Conservation (phyloP, 1,140 invertebrate genomes). For the Drosophila kikkawai region DNA sequence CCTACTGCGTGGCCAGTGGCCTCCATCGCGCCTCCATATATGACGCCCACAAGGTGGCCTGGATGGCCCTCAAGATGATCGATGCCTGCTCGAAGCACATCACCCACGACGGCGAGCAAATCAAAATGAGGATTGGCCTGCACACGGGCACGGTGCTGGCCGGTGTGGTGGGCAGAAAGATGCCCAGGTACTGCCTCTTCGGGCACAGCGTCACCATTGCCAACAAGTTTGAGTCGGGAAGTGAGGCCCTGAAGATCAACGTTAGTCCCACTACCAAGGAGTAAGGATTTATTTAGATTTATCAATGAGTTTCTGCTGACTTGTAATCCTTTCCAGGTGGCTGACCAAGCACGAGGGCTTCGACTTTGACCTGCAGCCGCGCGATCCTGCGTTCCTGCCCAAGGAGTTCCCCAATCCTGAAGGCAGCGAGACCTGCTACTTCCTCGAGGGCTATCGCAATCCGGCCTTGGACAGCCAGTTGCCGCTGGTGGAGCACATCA, state of each 20-base stretch:
- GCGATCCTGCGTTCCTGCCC: slow-evolving; percentile 92
- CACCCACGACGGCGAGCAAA: slow-evolving; percentile 95
- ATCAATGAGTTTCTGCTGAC: not conserved
- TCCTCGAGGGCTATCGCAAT: slow-evolving; percentile 92
- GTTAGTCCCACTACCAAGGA: slow-evolving; percentile 96
- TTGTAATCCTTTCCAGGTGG: slow-evolving; percentile 87
- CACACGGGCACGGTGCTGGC: slow-evolving; percentile 95
- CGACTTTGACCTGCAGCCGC: slow-evolving; percentile 90
- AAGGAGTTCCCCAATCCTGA: slow-evolving; percentile 92
- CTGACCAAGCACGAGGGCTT: slow-evolving; percentile 91
- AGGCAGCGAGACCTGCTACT: slow-evolving; percentile 93
- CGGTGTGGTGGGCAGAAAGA: slow-evolving; percentile 95
- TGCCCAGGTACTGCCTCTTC: slow-evolving; percentile 96
- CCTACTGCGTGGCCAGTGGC: slow-evolving; percentile 97
- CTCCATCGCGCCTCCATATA: slow-evolving; percentile 90
- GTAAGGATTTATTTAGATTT: slow-evolving; percentile 87
- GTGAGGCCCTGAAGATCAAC: slow-evolving; percentile 95
- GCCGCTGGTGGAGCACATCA: slow-evolving; percentile 89
- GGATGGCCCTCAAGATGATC: slow-evolving; percentile 97
- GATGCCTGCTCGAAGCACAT: slow-evolving; percentile 93
- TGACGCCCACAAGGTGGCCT: slow-evolving; percentile 97
- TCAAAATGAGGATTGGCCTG: slow-evolving; percentile 97
- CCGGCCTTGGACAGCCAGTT: slow-evolving; percentile 87
- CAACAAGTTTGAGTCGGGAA: slow-evolving; percentile 97
- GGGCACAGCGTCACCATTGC: slow-evolving; percentile 97